Base-by-base conservation (phyloP, 2,797 vertebrate genomes). In the Leontocebus nigricollis region DNA sequence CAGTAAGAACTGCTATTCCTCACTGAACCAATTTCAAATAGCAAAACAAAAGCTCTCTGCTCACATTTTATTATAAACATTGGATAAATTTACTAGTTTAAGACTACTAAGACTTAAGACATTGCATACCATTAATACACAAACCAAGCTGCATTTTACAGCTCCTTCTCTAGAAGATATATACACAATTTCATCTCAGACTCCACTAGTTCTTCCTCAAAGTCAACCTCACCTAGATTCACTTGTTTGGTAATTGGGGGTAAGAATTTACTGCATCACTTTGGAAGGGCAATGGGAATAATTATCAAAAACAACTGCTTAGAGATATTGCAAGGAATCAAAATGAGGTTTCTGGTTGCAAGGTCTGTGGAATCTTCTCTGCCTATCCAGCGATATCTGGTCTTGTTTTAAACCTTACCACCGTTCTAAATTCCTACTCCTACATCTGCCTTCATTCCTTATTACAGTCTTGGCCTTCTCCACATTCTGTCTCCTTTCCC, bases 61-160 rank as follows among this genome's bases (percentile, higher is more conserved):
- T 93, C 8, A 96, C 48, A 75, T 92, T 95, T 86, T 94, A 88
- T 12, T 39, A 91, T 84, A 95, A 97, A 44, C 26, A 67, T 9
- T 61, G 36, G 27, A 88, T 64, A 94, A 80, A 97, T 95, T 89
- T 85, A 52, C n/a, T 70, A 77, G 70, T 94, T 90, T n/a, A 94
- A 75, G 36, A 64, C 33, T n/a, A 64, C 26, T 50, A 41, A 17
- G 75, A 52, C 72, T 96, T 85, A 90, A 98, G 61, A 96, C 41
- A 33, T 36, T 67, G 2, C 22, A 59, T 5, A 64, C 33, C n/a
- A 80, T 95, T 76, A 93, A 67, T 30, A 52, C 7, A 84, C 30
- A 84, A 93, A 1, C 70, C 30, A 93, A 91, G 77, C 15, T 88
- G 55, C 22, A 89, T 95, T 98, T 97, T 97, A 97, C 46, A 94